Percentiles rank a stretch among this genome's conserved stretches.
These are phyloP conservation scores for Cheumatopsyche charites DNA, from an alignment of 1,140 invertebrate species.

Conservation along the genomic window DNA sequence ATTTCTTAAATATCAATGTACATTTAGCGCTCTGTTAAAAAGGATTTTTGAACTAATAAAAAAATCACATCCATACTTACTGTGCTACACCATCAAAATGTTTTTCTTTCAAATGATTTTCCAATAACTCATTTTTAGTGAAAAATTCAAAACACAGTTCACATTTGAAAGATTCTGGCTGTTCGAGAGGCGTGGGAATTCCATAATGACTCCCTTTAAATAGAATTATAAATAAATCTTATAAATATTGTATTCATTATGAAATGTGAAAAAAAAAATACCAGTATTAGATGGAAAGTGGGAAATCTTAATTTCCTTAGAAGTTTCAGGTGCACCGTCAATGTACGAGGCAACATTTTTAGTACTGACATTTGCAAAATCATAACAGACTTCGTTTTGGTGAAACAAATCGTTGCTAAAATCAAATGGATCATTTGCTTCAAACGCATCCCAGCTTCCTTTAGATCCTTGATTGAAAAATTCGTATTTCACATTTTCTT, in stretches of 20 bases:
- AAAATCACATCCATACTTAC: background rate
- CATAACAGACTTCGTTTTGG: conserved; percentile 9
- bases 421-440: conserved; percentile 13
- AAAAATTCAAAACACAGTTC: conserved; percentile 35
- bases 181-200: background rate
- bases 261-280: background rate
- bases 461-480: conserved; percentile 18
- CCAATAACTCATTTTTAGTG: background rate
- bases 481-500: conserved; percentile 6
- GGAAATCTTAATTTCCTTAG: background rate
- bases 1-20: background rate
- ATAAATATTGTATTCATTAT: background rate
- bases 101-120: conserved; percentile 36
- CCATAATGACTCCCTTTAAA: too few species aligned
- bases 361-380: conserved; percentile 17
- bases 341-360: background rate
- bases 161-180: background rate
- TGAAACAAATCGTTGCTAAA: background rate
- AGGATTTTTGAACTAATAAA: background rate
- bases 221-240: too few species aligned
- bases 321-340: background rate
- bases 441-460: conserved; percentile 20
- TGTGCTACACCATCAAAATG: conserved; percentile 20
- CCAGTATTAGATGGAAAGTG: background rate
- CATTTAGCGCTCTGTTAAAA: background rate